Percentiles rank a stretch among this genome's conserved stretches.
Evolutionary conservation across 2,888 invertebrate species (phyloP).

Genomic region (Rhorus exstirpatorius): DNA sequence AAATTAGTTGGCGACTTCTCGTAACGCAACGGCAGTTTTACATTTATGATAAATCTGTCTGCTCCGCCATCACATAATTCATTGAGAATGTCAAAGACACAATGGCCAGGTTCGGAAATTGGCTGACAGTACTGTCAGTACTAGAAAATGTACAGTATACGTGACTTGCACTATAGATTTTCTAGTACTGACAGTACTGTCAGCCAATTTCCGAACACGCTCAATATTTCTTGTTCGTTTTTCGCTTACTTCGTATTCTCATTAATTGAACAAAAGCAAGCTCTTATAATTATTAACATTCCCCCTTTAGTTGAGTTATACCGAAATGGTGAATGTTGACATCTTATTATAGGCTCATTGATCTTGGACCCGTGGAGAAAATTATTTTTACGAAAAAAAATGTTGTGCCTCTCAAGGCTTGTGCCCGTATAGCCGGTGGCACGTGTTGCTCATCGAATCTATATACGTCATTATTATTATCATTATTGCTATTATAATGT

Average conservation of each 20-base stretch:
- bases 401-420: constrained; percentile 7
- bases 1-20: background rate
- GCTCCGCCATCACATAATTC: background rate
- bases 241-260: background rate
- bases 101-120: no score
- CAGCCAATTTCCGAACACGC: no score
- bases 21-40: background rate
- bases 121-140: no score
- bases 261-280: background rate
- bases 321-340: background rate
- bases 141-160: no score
- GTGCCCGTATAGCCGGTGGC: background rate
- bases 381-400: background rate
- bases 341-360: constrained; percentile 18
- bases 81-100: background rate
- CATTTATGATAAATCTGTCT: background rate
- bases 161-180: no score
- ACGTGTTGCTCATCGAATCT: constrained; percentile 23
- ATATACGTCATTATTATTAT: constrained; percentile 1
- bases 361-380: constrained; percentile 20
- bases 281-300: background rate
- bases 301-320: background rate
- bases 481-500: background rate
- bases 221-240: background rate
- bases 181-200: no score